Base-by-base conservation (phyloP, 1,140 invertebrate genomes). In the Chironomus striatipennis region DNA sequence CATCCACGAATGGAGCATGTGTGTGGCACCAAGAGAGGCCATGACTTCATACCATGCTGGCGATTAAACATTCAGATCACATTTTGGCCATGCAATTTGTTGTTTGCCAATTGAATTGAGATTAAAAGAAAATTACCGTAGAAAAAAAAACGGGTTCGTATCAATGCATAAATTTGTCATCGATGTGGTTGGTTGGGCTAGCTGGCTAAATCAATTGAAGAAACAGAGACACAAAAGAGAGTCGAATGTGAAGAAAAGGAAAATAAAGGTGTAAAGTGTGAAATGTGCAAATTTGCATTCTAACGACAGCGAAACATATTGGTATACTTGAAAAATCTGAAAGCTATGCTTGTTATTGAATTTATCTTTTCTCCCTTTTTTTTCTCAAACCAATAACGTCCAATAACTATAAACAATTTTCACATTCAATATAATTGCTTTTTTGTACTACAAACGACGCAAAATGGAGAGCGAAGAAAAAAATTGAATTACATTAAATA, bases 111-210 rank as follows among this genome's bases (percentile, higher is more conserved):
- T 57, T 57, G 12, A 12, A 57, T n/a, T 57, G 43, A 47, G 43
- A 47, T 47, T 47, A 57, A 57, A 57, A 57, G n/a, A n/a, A 15
- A 47, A 47, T 10, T 15, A 15, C 47, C 12, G 47, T 15, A 5
- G 8, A 15, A 15, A 57, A 57, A 15, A 15, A 57, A 57, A 34
- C 47, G 4, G 5, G 47, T 57, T 57, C 47, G 12, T 57, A 57
- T 57, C 12, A 57, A 57, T 57, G 47, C 47, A 57, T 57, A 57
- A 57, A 57, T 57, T 57, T 57, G 47, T 57, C 47, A 57, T 57
- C 12, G 47, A 57, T 34, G 24, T 34, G 24, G 24, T 34, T 34
- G 24, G 24, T 34, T 34, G 24, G 24, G 1, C 24, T 2, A 5
- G 24, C 24, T 2, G 24, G 24, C 24, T 34, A 34, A 5, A 2